Base-by-base conservation (phyloP, 2,888 invertebrate genomes). In the Heliconius charithonia region DNA sequence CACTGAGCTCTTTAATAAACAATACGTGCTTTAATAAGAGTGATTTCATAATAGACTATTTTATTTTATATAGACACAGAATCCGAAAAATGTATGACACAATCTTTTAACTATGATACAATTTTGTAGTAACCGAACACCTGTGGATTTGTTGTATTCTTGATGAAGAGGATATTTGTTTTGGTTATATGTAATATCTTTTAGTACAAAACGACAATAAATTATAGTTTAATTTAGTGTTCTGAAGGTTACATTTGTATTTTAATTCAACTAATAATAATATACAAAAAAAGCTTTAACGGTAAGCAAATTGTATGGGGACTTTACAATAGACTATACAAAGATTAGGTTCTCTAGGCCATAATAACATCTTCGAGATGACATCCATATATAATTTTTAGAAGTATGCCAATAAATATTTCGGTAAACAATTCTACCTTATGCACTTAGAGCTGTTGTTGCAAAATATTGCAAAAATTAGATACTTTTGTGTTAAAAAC, bases 381-480 rank as follows among this genome's bases (percentile, higher is more conserved):
- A 16, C 32, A 27, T 45, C 59, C 59, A 32, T 27, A 37, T 69
- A 65, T 56, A 13, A 41, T 67, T 41, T 67, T 84, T 82, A 81
- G 79, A 79, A 51, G 51, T 77, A 65, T 41, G 70, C 25, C 65
- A 73, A 29, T 82, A 84, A 83, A 76, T 81, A 70, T 65, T 76
- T 83, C 29, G 45, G 75, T 76, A 83, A 82, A 84, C 73, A 82
- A 69, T 32, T 29, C 29, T 41, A 65, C 10, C 79, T 78, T 75
- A 77, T 81, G 80, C 79, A 81, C 69, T 79, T 80, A 81, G 74
- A 84, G 74, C 75, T 79, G 22, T 81, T 78, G 76, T 74, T 77
- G 84, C 84, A 84, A 85, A 87, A 84, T 83, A 77, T 81, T 85
- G 66, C 70, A 74, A 56, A 76, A 74, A 70, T 76, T 66, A 41